Conservation (phyloP, 2,113 vertebrate genomes). For the Lethenteron reissneri region DNA sequence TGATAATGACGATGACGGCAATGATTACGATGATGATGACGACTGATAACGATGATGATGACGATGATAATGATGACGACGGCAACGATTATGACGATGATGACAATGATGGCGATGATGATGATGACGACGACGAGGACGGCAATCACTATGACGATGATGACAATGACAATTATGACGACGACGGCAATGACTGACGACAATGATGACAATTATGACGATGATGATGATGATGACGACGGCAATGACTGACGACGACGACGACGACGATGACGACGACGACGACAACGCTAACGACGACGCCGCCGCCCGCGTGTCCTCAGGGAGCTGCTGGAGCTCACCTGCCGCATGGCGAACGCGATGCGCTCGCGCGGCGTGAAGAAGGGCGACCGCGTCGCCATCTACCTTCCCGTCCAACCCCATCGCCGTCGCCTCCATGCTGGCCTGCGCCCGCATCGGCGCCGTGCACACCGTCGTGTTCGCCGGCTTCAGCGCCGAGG, state of each 20-base stretch:
- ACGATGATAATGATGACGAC: no score
- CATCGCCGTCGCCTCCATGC: constrained; percentile 34
- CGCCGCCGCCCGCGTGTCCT: not conserved
- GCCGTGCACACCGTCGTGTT: constrained; percentile 37
- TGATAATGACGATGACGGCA: no score
- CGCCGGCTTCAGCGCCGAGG: constrained; percentile 36
- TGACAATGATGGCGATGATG: no score
- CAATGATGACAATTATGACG: no score
- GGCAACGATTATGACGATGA: no score
- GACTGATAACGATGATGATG: no score
- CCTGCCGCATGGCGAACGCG: constrained; percentile 31
- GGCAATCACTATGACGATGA: not conserved
- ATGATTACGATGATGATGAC: no score
- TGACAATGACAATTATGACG: not conserved
- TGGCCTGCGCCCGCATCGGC: constrained; percentile 34
- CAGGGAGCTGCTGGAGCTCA: constrained; percentile 38
- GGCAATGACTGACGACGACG: accelerated
- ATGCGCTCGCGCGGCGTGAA: constrained; percentile 28
- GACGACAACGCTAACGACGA: not conserved
- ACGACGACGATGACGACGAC: not conserved
- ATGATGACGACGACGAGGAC: no score
- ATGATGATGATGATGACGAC: not conserved
- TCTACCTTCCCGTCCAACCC: constrained; percentile 44
- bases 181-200: accelerated
- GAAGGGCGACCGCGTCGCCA: constrained; percentile 32